Base-by-base conservation (phyloP, 2,113 vertebrate species). In the Cyanistes caeruleus region DNA sequence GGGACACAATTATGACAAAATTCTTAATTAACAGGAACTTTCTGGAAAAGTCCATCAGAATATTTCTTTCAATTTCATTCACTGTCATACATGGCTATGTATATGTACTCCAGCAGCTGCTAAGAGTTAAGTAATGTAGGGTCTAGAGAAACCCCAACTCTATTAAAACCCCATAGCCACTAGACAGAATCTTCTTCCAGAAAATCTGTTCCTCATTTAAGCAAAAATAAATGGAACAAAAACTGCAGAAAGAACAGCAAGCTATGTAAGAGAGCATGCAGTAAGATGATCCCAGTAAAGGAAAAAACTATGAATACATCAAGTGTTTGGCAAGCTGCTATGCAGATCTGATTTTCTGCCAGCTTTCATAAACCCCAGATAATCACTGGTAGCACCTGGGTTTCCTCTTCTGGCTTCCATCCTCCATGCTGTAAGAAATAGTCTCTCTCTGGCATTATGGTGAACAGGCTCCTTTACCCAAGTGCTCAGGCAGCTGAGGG, bases 281-380 rank as follows among this genome's bases (percentile, higher is more conserved):
- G 13, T 41, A 59, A 63, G 59, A 90, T 31, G 39, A 85, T 55
- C 68, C 70, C 68, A 70, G 24, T 44, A 67, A 59, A 70, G 21
- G 17, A 70, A 95, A 95, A 92, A 82, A 13, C 9, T 51, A 73
- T 22, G 24, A 88, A 62, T 84, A 53, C 21, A 87, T 89, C 43
- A 87, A 90, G 49, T 49, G 23, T 81, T 89, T 93, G 63, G 83
- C 80, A 93, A 86, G 37, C 68, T 67, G n/a, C 43, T 87, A 22
- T 22, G 83, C 53, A 89, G 23, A 79, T 85, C 58, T 72, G 65
- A 16, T 76, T 83, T 90, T 69, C 58, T 83, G 67, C 46, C 58
- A 62, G 67, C 62, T 91, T 94, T 92, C 59, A 70, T 62, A 96
- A 91, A 65, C 10, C 28, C 27, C 69, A 65, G 46, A 59, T 79